Base-by-base conservation (phyloP, 1,140 invertebrate species). In the Panulirus ornatus region DNA sequence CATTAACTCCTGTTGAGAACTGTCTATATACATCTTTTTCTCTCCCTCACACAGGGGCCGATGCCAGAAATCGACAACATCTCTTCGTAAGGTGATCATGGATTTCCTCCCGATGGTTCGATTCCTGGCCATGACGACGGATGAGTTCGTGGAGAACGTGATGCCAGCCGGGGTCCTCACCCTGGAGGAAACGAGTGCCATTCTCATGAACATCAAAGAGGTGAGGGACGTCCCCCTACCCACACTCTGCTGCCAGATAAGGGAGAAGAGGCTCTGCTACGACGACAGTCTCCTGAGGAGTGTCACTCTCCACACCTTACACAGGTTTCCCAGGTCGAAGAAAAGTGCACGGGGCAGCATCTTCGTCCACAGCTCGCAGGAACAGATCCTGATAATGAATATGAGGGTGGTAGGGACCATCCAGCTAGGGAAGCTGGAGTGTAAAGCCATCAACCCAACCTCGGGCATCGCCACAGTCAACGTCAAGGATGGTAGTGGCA, bases 351-450 rank as follows among this genome's bases (percentile, higher is more conserved):
- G 79, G 19, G 88, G 88, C 34, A 83, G 88, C 70, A 89, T 83
- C 66, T 84, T 89, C 36, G 88, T 89, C 19, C 88, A 89, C 88
- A 75, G 34, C 81, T 14, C 34, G 5, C 66, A 89, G 40, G 88
- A 89, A 34, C 88, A 89, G 36, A 54, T 89, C n/a, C 88, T 89
- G 2, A 47, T 89, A n/a, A 83, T 73, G 34, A 75, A 89, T 70
- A 47, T 89, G 66, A 70, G 51, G n/a, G 75, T 81, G 1, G 47
- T 34, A 42, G 40, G 47, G 11, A 82, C 78, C 42, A 44, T 89
- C 16, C 88, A 83, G 47, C 36, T 89, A 30, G 81, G 79, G 11
- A 82, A 75, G 19, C 36, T 89, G 36, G 81, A 83, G 22, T 89
- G 88, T 47, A 82, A 83, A 34, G 88, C 47, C 22, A 54, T 89